Evolutionary conservation across 2,797 vertebrate species (phyloP), one percentile per base, ranked within the genome.

Genomic region (Siniperca undulata): DNA sequence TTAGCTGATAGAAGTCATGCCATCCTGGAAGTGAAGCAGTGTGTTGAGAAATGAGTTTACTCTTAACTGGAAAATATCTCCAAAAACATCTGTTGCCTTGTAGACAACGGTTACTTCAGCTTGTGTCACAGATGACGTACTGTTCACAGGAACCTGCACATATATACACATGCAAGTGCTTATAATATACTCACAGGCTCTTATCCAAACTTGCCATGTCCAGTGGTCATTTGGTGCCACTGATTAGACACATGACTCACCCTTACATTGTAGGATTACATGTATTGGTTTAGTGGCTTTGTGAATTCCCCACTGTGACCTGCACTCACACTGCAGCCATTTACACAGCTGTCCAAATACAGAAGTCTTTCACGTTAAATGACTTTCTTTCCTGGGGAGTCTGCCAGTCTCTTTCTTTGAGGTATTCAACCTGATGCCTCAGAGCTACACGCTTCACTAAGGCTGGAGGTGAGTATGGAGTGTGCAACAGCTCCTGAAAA

Each of bases 301-400:
- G 84, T 69, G 24, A 88, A 88, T 91, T 90, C 88, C 90, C 88
- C 64, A 19, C 50, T 14, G 80, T 73, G 82, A 69, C 77, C 77
- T 38, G 60, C 64, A 70, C 90, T 88, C 89, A 78, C 87, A 73
- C 74, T 68, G 85, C 86, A 61, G 70, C 38, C 89, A 78, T 89
- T 91, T 88, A 66, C 87, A 90, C 94, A 94, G 92, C 92, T 95
- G 92, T 94, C 87, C 82, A 94, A 93, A 94, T 91, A 94, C 91
- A 78, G 86, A 77, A 85, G 89, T 88, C 87, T 58, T 80, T 89
- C 87, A 88, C 78, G 44, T 82, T 56, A 78, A 86, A 83, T 62
- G 53, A 83, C 81, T 90, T 79, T 87, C 55, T 81, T 65, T 90
- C 78, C 79, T 52, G 58, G 53, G 76, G 80, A 89, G 60, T 87